Evolutionary conservation across 2,113 vertebrate genomes (phyloP).

Genomic region (Bothrops jararaca): DNA sequence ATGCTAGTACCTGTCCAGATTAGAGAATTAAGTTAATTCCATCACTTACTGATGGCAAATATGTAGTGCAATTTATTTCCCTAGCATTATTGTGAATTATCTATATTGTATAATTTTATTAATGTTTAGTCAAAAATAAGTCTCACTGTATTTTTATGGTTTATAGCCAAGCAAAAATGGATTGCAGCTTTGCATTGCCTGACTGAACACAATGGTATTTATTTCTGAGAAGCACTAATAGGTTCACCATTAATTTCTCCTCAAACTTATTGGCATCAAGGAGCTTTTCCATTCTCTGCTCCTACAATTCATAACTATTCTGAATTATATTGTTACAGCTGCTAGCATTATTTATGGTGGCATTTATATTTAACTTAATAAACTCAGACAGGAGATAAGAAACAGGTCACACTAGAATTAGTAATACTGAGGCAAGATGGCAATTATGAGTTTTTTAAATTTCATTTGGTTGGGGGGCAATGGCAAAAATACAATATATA

Average conservation of each 20-base stretch:
- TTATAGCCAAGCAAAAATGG: background rate
- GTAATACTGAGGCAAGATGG: background rate
- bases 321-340: background rate
- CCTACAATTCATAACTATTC: background rate
- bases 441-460: background rate
- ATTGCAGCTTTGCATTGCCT: background rate
- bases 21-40: background rate
- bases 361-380: slow-evolving; percentile 9
- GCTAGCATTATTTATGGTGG: slow-evolving; percentile 1
- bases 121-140: background rate
- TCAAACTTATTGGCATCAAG: background rate
- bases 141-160: background rate
- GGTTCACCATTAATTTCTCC: background rate
- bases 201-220: background rate
- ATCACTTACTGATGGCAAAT: background rate
- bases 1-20: background rate
- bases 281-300: background rate
- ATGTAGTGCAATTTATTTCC: background rate
- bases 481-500: background rate
- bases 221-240: background rate
- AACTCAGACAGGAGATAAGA: background rate
- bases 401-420: background rate
- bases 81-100: background rate
- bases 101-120: background rate
- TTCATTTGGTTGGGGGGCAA: background rate